A percentile compares a stretch with the other conserved stretches of the same genome.
phyloP scores from a whole-genome alignment of 2,113 vertebrate genomes.

The Panthera uncia region DNA sequence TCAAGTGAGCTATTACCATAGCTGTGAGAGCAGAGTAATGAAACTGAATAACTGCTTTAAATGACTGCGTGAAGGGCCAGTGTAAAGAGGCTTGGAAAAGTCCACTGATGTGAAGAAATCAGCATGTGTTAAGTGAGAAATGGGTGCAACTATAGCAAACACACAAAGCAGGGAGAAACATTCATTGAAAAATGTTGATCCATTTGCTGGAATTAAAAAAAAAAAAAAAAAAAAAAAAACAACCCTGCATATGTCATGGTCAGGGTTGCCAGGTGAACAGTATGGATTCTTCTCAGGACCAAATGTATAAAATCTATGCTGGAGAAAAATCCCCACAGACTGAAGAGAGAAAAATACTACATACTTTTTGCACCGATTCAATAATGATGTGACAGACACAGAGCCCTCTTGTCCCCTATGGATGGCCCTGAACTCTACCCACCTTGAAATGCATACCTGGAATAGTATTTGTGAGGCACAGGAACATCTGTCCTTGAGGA shows the following conservation, averaged over 20 bases:
- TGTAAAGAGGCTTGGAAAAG: slow-evolving; percentile 71
- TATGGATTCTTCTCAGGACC: not conserved
- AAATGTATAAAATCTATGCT: not conserved
- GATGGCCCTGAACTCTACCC: not conserved
- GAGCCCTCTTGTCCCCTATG: not conserved
- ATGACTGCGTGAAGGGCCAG: slow-evolving; percentile 73
- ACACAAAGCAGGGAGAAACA: not conserved
- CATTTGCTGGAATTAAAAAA: slow-evolving; percentile 69
- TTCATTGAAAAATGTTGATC: slow-evolving; percentile 14
- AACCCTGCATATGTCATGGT: slow-evolving; percentile 26
- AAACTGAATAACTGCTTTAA: slow-evolving; percentile 81
- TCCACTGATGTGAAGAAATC: slow-evolving; percentile 71
- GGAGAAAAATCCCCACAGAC: not conserved
- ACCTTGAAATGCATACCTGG: not conserved
- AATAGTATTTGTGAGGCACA: not conserved
- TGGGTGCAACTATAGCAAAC: slow-evolving; percentile 66
- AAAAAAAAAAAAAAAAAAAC: not conserved
- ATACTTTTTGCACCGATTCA: not conserved
- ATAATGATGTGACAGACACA: not conserved
- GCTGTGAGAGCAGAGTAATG: slow-evolving; percentile 78
- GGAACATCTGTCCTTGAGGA: not conserved
- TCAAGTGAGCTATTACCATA: slow-evolving; percentile 75
- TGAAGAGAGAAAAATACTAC: not conserved
- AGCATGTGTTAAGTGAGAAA: slow-evolving; percentile 66
- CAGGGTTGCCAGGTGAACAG: not conserved